Percentiles rank a stretch among this genome's conserved stretches.
Evolutionary conservation across 2,797 vertebrate genomes (phyloP).

Genomic region (Coendou prehensilis): DNA sequence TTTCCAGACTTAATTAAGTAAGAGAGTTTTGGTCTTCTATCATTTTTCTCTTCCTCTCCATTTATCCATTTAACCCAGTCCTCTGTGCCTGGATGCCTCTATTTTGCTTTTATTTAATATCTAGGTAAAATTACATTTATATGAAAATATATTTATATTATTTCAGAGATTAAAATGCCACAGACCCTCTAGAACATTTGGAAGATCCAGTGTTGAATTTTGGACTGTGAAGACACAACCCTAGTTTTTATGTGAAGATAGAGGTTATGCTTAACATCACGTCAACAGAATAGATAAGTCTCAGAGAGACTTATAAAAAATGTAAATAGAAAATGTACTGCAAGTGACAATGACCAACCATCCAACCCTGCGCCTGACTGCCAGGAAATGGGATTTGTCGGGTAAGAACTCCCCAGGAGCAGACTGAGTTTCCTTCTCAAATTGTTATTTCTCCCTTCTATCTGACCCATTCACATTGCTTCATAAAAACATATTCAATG

Average conservation of each 20-base stretch:
- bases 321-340: neutral
- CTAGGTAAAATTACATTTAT: neutral
- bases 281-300: neutral
- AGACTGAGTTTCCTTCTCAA: neutral
- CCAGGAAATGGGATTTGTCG: too few relatives aligned
- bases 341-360: neutral
- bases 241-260: neutral
- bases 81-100: neutral
- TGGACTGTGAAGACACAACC: neutral
- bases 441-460: neutral
- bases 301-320: neutral
- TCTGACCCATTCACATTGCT: neutral
- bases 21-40: neutral
- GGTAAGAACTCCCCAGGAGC: neutral
- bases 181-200: neutral
- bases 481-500: conserved; percentile 17
- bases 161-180: conserved; percentile 10
- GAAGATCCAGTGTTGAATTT: neutral
- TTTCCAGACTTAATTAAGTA: neutral
- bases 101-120: conserved; percentile 3
- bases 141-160: neutral
- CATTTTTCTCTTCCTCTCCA: neutral
- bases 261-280: neutral
- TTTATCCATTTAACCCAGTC: neutral
- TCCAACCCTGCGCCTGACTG: neutral